Percentiles rank a stretch among this genome's conserved stretches.
phyloP scores from a whole-genome alignment of 1,140 invertebrate species.

The Orussus abietinus region DNA sequence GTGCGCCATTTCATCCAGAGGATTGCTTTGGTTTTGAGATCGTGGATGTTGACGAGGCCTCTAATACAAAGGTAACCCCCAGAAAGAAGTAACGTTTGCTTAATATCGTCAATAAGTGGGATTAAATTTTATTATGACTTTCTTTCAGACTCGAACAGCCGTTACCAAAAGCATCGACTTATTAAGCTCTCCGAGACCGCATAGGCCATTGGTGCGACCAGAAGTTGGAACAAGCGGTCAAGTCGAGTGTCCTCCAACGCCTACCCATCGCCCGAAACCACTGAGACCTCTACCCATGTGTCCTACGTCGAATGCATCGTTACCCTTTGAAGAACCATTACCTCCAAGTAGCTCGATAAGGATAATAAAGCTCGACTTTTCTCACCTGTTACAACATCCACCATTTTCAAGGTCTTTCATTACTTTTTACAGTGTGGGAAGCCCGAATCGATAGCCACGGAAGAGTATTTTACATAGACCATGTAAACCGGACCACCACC shows the following conservation, averaged over 20 bases:
- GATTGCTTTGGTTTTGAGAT: slow-evolving; percentile 75
- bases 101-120: slow-evolving; percentile 15
- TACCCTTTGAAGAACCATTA: slow-evolving; percentile 83
- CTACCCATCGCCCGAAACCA: slow-evolving; percentile 73
- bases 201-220: slow-evolving; percentile 38
- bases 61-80: slow-evolving; percentile 42
- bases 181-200: slow-evolving; percentile 42
- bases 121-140: slow-evolving; percentile 8
- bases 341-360: too few species aligned
- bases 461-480: slow-evolving; percentile 89
- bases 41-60: slow-evolving; percentile 69
- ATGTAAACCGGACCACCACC: slow-evolving; percentile 86
- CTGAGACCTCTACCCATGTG: slow-evolving; percentile 64
- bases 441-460: slow-evolving; percentile 90
- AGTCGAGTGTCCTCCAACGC: slow-evolving; percentile 72
- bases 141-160: slow-evolving; percentile 39
- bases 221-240: slow-evolving; percentile 34
- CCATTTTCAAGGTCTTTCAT: slow-evolving; percentile 4
- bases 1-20: slow-evolving; percentile 54
- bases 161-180: slow-evolving; percentile 49
- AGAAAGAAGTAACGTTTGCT: too few species aligned
- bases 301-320: slow-evolving; percentile 69
- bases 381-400: neutral
- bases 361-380: slow-evolving; percentile 39
- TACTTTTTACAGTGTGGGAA: slow-evolving; percentile 72